phyloP scores from a whole-genome alignment of 2,113 vertebrate genomes.

The Cercopithecus mona region DNA sequence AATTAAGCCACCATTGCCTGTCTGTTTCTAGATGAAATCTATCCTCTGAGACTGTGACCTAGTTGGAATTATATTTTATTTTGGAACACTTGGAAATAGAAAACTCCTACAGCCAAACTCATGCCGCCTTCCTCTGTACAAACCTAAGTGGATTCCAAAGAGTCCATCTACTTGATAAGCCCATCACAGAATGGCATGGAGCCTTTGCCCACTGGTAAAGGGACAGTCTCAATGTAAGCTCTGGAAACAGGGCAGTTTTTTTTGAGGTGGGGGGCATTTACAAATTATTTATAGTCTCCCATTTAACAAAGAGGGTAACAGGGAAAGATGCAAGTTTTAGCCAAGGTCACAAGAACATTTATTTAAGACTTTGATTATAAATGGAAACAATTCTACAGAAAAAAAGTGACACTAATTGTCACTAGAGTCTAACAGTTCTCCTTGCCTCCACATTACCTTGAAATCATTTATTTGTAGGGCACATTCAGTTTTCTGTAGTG shows the following conservation, averaged over 20 bases:
- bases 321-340: not conserved
- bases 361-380: not conserved
- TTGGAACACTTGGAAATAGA: constrained; percentile 1
- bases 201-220: not conserved
- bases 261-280: not conserved
- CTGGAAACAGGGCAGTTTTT: not conserved
- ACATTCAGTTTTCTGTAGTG: not conserved
- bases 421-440: too few relatives aligned
- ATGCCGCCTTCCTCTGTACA: not conserved
- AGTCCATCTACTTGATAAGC: not conserved
- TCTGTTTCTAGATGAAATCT: constrained; percentile 9
- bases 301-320: not conserved
- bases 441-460: too few relatives aligned
- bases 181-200: not conserved
- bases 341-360: not conserved
- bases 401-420: too few relatives aligned
- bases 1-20: constrained; percentile 28
- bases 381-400: not conserved
- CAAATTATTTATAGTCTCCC: not conserved
- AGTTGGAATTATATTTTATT: constrained; percentile 44
- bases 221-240: not conserved
- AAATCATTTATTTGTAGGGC: too few relatives aligned
- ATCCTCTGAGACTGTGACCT: not conserved
- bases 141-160: not conserved
- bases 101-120: not conserved